Conservation (phyloP, 2,888 invertebrate genomes). For the Halictus ligatus region DNA sequence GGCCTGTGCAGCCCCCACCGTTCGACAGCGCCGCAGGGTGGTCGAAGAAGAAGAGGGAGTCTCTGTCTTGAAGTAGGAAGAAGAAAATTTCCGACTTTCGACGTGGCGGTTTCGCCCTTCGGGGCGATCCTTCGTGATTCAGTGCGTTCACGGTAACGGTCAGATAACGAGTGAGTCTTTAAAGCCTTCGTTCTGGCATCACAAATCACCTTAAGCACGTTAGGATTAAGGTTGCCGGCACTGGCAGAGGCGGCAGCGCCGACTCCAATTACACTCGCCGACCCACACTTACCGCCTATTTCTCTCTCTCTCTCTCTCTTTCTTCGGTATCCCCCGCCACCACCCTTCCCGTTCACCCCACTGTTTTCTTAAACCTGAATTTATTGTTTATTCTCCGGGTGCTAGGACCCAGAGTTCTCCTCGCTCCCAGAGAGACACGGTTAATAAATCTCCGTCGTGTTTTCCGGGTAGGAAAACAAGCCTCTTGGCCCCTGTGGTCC, state of each 20-base stretch:
- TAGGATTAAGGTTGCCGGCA: constrained; percentile 68
- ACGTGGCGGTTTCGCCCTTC: constrained; percentile 32
- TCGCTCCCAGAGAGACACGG: constrained; percentile 51
- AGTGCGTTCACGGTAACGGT: constrained; percentile 57
- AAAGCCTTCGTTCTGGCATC: constrained; percentile 69
- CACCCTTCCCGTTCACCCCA: constrained; percentile 36
- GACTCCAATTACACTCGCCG: constrained; percentile 66
- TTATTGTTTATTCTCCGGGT: constrained; percentile 70
- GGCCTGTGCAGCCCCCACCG: background rate
- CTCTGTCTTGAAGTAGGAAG: constrained; percentile 3
- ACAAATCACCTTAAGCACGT: constrained; percentile 78
- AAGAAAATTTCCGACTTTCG: constrained; percentile 49
- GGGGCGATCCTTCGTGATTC: constrained; percentile 61
- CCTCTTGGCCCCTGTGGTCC: constrained; percentile 17
- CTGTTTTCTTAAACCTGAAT: constrained; percentile 74
- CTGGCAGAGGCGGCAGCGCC: constrained; percentile 48
- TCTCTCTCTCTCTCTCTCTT: background rate
- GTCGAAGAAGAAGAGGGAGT: background rate
- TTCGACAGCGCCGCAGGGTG: background rate
- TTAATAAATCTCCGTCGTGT: constrained; percentile 74
- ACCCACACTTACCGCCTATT: constrained; percentile 33
- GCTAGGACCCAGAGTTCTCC: constrained; percentile 66
- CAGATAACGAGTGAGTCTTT: constrained; percentile 73
- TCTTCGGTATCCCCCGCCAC: background rate
- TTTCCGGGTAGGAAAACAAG: constrained; percentile 66